Evolutionary conservation across 2,888 invertebrate genomes (phyloP).

Genomic region (Pseudoips prasinana): DNA sequence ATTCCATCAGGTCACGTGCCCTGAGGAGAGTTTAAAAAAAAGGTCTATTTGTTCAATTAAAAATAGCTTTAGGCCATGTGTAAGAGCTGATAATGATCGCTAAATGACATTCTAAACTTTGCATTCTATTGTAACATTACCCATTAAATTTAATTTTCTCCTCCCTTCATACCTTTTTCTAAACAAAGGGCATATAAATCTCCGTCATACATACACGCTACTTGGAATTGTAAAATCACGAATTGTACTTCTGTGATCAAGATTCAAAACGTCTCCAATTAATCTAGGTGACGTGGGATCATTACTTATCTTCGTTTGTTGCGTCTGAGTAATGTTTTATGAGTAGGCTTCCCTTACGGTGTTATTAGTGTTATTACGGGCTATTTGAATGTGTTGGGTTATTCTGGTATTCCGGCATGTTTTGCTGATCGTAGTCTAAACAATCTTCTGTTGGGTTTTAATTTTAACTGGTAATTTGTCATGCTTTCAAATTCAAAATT

Average conservation of each 20-base stretch:
- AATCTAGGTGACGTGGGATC: conserved; percentile 33
- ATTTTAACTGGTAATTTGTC: too few relatives aligned
- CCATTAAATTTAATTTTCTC: too few relatives aligned
- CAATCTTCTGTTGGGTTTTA: too few relatives aligned
- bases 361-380: background rate
- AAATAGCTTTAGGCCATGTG: too few relatives aligned
- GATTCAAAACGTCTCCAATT: conserved; percentile 22
- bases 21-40: too few relatives aligned
- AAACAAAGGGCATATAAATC: conserved; percentile 6
- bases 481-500: too few relatives aligned
- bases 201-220: conserved; percentile 7
- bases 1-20: too few relatives aligned
- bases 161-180: too few relatives aligned
- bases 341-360: conserved; percentile 7
- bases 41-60: too few relatives aligned
- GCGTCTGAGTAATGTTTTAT: conserved; percentile 28
- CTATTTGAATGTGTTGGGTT: conserved; percentile 1
- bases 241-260: conserved; percentile 22
- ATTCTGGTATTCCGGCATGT: conserved; percentile 11
- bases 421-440: background rate
- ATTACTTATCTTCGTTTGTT: conserved; percentile 35
- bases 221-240: conserved; percentile 25
- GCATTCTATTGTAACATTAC: too few relatives aligned
- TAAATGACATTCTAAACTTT: too few relatives aligned
- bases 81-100: too few relatives aligned